A percentile compares a stretch with the other conserved stretches of the same genome.
Evolutionary conservation across 2,888 invertebrate genomes (phyloP).

Genomic region (Pachydiplax longipennis): DNA sequence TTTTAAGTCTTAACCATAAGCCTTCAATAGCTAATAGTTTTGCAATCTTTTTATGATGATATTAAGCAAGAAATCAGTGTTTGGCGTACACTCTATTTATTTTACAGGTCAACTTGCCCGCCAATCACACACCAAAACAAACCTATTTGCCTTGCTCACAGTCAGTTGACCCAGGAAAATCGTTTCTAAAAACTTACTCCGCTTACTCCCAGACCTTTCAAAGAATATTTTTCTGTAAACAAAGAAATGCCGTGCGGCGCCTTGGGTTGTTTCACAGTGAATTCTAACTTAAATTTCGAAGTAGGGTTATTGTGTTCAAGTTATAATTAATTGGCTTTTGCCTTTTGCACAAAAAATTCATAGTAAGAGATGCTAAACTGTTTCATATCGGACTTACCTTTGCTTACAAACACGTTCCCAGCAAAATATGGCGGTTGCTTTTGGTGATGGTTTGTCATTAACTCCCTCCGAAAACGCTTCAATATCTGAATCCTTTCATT

Average conservation of each 20-base stretch:
- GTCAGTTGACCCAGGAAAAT: too few species aligned
- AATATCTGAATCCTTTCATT: constrained; percentile 20
- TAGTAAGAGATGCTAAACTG: background rate
- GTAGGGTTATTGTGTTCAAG: background rate
- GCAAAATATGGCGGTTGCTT: constrained; percentile 40
- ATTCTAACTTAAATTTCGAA: background rate
- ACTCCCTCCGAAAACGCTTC: constrained; percentile 14
- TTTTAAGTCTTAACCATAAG: too few species aligned
- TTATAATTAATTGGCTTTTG: background rate
- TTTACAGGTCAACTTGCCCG: too few species aligned
- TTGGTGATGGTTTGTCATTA: constrained; percentile 33
- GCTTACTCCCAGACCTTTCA: too few species aligned
- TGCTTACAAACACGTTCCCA: background rate
- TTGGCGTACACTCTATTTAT: too few species aligned
- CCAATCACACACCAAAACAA: too few species aligned
- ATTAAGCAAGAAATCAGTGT: too few species aligned
- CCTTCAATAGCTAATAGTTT: too few species aligned
- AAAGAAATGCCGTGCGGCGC: background rate
- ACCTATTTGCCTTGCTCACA: too few species aligned
- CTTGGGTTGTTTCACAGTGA: background rate
- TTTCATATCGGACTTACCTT: background rate
- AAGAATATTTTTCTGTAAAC: background rate
- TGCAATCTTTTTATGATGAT: too few species aligned
- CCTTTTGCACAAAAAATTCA: background rate
- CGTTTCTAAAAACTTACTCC: too few species aligned